A percentile compares a stretch with the other conserved stretches of the same genome.
Evolutionary conservation across 2,797 vertebrate species (phyloP).

Genomic region (Sebastes diaconus): DNA sequence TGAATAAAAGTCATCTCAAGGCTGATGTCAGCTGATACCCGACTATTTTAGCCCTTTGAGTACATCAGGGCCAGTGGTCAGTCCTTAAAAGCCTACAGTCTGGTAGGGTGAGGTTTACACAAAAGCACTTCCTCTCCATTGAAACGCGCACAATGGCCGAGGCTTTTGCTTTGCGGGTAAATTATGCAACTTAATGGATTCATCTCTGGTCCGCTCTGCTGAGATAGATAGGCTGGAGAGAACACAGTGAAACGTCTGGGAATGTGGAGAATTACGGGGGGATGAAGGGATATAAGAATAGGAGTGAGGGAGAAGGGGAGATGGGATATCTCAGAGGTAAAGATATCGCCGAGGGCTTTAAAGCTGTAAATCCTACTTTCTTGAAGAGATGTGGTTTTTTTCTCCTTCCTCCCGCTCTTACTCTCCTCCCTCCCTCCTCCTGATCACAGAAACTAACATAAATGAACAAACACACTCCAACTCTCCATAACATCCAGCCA

Average conservation of each 20-base stretch:
- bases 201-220: constrained; percentile 55
- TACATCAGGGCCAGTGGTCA: constrained; percentile 44
- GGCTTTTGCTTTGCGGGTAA: constrained; percentile 71
- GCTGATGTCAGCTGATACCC: constrained; percentile 27
- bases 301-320: constrained; percentile 51
- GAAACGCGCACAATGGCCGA: constrained; percentile 66
- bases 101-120: constrained; percentile 51
- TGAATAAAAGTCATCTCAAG: constrained; percentile 26
- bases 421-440: constrained; percentile 5
- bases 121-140: constrained; percentile 67
- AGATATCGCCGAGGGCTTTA: constrained; percentile 65
- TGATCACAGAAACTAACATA: constrained; percentile 17
- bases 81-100: constrained; percentile 61
- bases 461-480: constrained; percentile 36
- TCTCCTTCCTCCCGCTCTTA: neutral
- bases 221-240: constrained; percentile 47
- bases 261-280: constrained; percentile 64
- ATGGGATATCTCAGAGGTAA: constrained; percentile 64
- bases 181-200: constrained; percentile 78
- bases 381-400: constrained; percentile 39
- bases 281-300: constrained; percentile 62
- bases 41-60: constrained; percentile 31
- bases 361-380: constrained; percentile 68
- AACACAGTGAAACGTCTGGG: constrained; percentile 54
- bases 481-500: constrained; percentile 36